Base-by-base conservation (phyloP, 1,140 invertebrate species). In the Bombus pyrosoma region DNA sequence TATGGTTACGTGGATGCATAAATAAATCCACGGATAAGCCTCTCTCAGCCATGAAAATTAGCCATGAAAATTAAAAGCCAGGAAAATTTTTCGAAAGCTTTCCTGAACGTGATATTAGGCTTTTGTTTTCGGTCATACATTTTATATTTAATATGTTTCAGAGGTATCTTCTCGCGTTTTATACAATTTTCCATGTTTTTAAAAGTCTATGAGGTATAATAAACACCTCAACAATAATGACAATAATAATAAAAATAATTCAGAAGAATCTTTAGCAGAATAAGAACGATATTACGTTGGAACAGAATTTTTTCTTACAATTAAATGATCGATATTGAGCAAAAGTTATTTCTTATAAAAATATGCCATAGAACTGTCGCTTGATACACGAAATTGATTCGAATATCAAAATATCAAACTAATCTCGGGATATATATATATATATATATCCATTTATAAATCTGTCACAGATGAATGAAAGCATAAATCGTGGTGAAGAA, bases 161-260 rank as follows among this genome's bases (percentile, higher is more conserved):
- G 0, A 5, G 10, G 1, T 10, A n/a, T 3, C n/a, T 28, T 62
- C 25, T 62, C 3, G 28, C 1, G 12, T 13, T 62, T 62, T n/a
- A n/a, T 62, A 5, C 12, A n/a, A 13, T 62, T 28, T 28, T 62
- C 12, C 28, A 28, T 4, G 10, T n/a, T 62, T 62, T 62, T 12
- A 0, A n/a, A n/a, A n/a, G 0, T n/a, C 47, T 22, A 8, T 1
- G 1, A 13, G 12, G 0, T n/a, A 5, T n/a, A n/a, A n/a, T 13
- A 13, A 3, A 12, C 3, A 37, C 34, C 34, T 37, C 2, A 37
- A 37, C 3, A 37, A 37, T 37, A 37, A 3, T 37, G 3, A 37
- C 3, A 37, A 37, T 37, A 37, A 5, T 13, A n/a, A n/a, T n/a
- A 13, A 1, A 12, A 62, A 62, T 12, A 62, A n/a, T 62, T 13